A percentile compares a stretch with the other conserved stretches of the same genome.
phyloP scores from a whole-genome alignment of 2,888 invertebrate genomes.

The Lepidochrysops patricia region DNA sequence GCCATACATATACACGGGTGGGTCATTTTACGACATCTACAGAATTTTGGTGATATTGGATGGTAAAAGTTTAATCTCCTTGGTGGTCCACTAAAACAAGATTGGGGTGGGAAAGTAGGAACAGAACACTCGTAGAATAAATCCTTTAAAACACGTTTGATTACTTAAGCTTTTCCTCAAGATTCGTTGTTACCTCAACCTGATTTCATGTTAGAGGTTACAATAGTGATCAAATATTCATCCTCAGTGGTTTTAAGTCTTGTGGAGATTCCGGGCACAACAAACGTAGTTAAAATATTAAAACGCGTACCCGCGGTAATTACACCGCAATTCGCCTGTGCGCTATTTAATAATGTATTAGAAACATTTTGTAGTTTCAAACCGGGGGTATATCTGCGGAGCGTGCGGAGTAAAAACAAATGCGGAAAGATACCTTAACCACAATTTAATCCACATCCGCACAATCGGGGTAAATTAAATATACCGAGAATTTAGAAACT shows the following conservation, averaged over 20 bases:
- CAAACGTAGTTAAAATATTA: neutral
- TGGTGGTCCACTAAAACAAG: neutral
- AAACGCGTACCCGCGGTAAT: neutral
- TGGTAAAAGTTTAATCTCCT: neutral
- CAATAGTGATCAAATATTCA: neutral
- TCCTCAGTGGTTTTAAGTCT: neutral
- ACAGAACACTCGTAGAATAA: too few relatives aligned
- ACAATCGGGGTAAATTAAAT: slow-evolving; percentile 72
- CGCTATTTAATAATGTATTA: neutral
- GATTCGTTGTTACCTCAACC: neutral
- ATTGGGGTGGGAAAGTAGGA: too few relatives aligned
- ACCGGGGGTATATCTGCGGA: neutral
- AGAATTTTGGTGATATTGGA: neutral
- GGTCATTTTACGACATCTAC: neutral
- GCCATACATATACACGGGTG: neutral
- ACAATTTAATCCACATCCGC: slow-evolving; percentile 16
- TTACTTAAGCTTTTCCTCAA: neutral
- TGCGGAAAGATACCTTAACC: slow-evolving; percentile 52
- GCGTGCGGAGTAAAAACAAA: slow-evolving; percentile 28
- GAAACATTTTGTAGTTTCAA: neutral
- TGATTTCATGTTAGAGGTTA: neutral
- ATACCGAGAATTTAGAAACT: slow-evolving; percentile 74
- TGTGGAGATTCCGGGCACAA: neutral
- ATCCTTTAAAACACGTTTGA: neutral
- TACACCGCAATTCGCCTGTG: neutral